These are phyloP conservation scores for Peucedramus taeniatus DNA, from an alignment of 2,113 vertebrate species.

Conservation along the genomic window DNA sequence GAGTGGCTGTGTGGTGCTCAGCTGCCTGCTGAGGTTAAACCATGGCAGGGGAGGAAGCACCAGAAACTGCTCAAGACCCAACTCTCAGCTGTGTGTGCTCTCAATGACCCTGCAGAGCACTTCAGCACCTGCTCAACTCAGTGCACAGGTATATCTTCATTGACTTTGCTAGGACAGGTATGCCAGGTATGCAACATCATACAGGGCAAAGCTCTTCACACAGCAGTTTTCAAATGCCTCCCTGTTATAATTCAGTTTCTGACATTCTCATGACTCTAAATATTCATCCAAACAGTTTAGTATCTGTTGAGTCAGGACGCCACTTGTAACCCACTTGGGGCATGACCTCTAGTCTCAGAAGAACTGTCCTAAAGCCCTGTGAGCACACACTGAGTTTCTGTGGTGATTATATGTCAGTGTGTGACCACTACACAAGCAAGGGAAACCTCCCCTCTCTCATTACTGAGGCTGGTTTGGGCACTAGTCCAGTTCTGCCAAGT, in stretches of 20 bases:
- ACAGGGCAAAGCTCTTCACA: neutral
- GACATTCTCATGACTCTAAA: slow-evolving; percentile 25
- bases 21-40: neutral
- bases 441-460: slow-evolving; percentile 33
- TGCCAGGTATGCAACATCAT: slow-evolving; percentile 24
- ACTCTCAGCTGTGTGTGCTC: neutral
- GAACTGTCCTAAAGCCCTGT: neutral
- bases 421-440: slow-evolving; percentile 43
- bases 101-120: neutral
- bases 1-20: neutral
- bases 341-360: slow-evolving; percentile 33
- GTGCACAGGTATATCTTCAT: slow-evolving; percentile 3
- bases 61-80: neutral
- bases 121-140: neutral
- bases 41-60: neutral
- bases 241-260: slow-evolving; percentile 36
- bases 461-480: neutral
- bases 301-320: slow-evolving; percentile 55
- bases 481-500: slow-evolving; percentile 9
- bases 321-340: neutral
- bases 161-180: slow-evolving; percentile 27
- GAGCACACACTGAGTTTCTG: slow-evolving; percentile 3
- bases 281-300: slow-evolving; percentile 17
- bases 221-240: slow-evolving; percentile 15
- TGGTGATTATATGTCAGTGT: neutral